Evolutionary conservation across 2,888 invertebrate species (phyloP).

Genomic region (Drosophila cognata): DNA sequence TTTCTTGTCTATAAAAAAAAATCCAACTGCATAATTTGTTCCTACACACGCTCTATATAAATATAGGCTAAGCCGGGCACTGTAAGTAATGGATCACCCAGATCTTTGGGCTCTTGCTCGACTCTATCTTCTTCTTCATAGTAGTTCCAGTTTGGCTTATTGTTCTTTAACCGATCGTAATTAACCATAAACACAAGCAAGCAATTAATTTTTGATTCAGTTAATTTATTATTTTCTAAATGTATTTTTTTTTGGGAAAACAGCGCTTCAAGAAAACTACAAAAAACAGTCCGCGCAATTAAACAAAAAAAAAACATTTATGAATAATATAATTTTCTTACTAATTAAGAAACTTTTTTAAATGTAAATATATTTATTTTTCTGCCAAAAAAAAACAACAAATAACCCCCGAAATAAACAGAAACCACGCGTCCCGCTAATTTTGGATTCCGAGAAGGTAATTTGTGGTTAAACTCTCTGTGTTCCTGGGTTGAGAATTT

Average conservation of each 20-base stretch:
- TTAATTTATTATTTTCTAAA: constrained; percentile 21
- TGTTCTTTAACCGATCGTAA: constrained; percentile 53
- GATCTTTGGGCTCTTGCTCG: constrained; percentile 48
- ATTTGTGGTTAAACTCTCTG: constrained; percentile 41
- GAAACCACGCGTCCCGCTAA: constrained; percentile 77
- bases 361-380: constrained; percentile 42
- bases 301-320: constrained; percentile 6
- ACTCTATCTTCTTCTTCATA: constrained; percentile 36
- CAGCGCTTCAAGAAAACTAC: constrained; percentile 31
- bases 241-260: constrained; percentile 6
- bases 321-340: constrained; percentile 17
- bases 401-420: constrained; percentile 40
- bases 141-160: constrained; percentile 51
- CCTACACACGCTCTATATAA: constrained; percentile 64
- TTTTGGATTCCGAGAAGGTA: constrained; percentile 81
- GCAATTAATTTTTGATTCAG: constrained; percentile 29
- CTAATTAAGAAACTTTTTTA: constrained; percentile 38
- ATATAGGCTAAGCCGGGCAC: constrained; percentile 87
- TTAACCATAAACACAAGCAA: constrained; percentile 54
- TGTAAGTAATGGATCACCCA: constrained; percentile 86
- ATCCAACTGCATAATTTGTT: constrained; percentile 72
- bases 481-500: constrained; percentile 6
- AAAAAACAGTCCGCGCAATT: constrained; percentile 26
- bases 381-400: constrained; percentile 41
- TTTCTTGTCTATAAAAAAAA: constrained; percentile 53